A percentile compares a stretch with the other conserved stretches of the same genome.
These are phyloP conservation scores for Onychomys arenicola DNA, from an alignment of 2,797 vertebrate genomes.

Conservation along the genomic window DNA sequence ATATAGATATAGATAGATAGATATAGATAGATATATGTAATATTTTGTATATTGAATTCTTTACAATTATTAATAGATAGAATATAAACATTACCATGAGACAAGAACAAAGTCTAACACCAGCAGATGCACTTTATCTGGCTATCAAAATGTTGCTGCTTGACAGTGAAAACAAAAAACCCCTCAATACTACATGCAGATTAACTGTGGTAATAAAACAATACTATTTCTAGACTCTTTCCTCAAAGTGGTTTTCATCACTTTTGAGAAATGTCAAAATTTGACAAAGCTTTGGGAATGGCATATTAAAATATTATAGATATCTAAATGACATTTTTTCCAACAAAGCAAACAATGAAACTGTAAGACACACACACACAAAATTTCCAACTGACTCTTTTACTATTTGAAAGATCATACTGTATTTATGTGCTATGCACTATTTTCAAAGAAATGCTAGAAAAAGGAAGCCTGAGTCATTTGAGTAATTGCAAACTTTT, in stretches of 20 bases:
- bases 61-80: not conserved
- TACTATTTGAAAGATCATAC: conserved; percentile 13
- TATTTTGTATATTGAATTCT: not conserved
- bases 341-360: not conserved
- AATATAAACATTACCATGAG: conserved; percentile 4
- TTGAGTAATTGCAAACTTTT: not conserved
- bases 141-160: not conserved
- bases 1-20: too few species aligned
- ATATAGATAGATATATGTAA: not conserved
- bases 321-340: conserved; percentile 23
- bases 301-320: not conserved
- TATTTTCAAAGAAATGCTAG: not conserved
- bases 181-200: not conserved
- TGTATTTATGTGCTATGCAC: not conserved
- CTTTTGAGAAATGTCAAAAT: not conserved
- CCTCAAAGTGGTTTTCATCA: not conserved
- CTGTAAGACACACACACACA: too few species aligned
- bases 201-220: not conserved
- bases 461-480: not conserved
- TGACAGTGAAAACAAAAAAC: conserved; percentile 33
- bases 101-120: not conserved
- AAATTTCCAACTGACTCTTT: conserved; percentile 1
- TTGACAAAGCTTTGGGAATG: conserved; percentile 31
- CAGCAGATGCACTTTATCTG: not conserved
- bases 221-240: conserved; percentile 29